Evolutionary conservation across 1,140 invertebrate genomes (phyloP).

Genomic region (Rhyacophila brunnea): DNA sequence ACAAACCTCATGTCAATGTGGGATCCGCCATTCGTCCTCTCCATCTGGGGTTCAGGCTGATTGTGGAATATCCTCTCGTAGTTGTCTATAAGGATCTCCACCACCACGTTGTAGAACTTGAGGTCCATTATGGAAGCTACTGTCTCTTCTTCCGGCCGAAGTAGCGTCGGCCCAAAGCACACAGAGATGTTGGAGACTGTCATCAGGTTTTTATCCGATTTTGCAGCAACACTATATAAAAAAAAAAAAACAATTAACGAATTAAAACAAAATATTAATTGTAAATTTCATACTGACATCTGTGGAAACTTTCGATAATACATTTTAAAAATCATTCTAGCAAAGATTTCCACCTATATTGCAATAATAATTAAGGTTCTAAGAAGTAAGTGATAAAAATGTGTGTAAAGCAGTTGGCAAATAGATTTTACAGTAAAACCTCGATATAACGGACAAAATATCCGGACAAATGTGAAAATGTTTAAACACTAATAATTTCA

Average conservation of each 20-base stretch:
- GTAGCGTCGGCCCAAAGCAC: slow-evolving; percentile 97
- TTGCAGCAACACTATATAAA: slow-evolving; percentile 73
- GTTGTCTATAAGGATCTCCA: slow-evolving; percentile 94
- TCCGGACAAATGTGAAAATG: too few relatives aligned
- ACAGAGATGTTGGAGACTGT: slow-evolving; percentile 95
- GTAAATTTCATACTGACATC: not conserved
- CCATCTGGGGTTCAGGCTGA: slow-evolving; percentile 36
- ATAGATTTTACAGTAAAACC: too few relatives aligned
- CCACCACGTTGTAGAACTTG: slow-evolving; percentile 97
- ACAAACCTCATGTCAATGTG: slow-evolving; percentile 33
- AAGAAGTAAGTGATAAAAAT: too few relatives aligned
- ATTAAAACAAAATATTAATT: not conserved
- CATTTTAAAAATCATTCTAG: too few relatives aligned
- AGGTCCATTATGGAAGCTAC: slow-evolving; percentile 97
- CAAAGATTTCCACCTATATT: too few relatives aligned
- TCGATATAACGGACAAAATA: too few relatives aligned
- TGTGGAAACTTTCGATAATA: too few relatives aligned
- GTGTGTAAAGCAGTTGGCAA: too few relatives aligned
- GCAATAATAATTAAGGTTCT: too few relatives aligned
- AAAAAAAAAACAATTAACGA: slow-evolving; percentile 10
- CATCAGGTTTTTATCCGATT: slow-evolving; percentile 92
- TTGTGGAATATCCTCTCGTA: slow-evolving; percentile 75
- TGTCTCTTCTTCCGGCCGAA: slow-evolving; percentile 92
- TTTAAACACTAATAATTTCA: too few relatives aligned
- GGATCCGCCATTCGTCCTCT: slow-evolving; percentile 18